phyloP scores from a whole-genome alignment of 1,140 invertebrate genomes.

The Plutomurus gul region DNA sequence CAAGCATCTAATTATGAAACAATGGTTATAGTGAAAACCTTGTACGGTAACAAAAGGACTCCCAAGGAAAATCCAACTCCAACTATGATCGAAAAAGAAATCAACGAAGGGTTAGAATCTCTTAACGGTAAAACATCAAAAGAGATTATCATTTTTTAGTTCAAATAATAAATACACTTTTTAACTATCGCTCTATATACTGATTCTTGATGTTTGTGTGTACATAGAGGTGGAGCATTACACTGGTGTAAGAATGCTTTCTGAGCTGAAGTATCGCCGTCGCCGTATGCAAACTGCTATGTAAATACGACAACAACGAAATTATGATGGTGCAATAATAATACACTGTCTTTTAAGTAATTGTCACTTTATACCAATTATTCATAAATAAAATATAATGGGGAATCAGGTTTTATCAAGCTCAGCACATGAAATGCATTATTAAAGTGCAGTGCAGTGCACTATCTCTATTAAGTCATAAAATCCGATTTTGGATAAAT shows the following conservation, averaged over 20 bases:
- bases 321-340: too few relatives aligned
- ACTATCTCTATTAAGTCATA: too few relatives aligned
- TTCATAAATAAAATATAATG: too few relatives aligned
- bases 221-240: background rate
- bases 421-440: too few relatives aligned
- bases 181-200: background rate
- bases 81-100: background rate
- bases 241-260: background rate
- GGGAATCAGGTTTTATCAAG: too few relatives aligned
- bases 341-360: too few relatives aligned
- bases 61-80: background rate
- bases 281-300: background rate
- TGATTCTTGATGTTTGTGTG: background rate
- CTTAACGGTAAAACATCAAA: background rate
- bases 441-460: too few relatives aligned
- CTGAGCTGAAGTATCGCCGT: background rate
- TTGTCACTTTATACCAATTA: too few relatives aligned
- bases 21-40: background rate
- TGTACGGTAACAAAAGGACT: background rate
- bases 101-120: background rate
- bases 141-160: background rate
- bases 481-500: too few relatives aligned
- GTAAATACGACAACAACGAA: background rate
- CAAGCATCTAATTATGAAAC: slow-evolving; percentile 12
- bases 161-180: background rate